These are phyloP conservation scores for Nymphalis io DNA, from an alignment of 1,140 invertebrate species.

Conservation along the genomic window DNA sequence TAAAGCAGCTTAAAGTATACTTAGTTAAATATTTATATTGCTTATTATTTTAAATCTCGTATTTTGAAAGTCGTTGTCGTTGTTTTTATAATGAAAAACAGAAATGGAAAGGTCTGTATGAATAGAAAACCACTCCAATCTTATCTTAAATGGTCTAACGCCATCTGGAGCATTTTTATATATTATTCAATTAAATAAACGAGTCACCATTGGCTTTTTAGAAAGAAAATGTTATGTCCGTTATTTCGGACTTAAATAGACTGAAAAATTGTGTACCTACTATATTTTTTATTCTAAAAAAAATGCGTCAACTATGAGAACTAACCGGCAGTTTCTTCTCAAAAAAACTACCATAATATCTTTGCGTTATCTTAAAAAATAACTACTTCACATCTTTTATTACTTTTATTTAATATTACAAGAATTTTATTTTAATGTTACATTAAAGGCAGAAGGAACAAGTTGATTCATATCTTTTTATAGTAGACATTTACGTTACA, in stretches of 20 bases:
- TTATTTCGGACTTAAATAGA: constrained; percentile 34
- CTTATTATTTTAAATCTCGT: background rate
- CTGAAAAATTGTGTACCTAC: constrained; percentile 32
- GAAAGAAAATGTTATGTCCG: constrained; percentile 1
- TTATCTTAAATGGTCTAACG: constrained; percentile 42
- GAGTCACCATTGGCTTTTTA: constrained; percentile 13
- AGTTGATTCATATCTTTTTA: too few relatives aligned
- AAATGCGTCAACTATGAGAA: too few relatives aligned
- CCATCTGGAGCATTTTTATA: constrained; percentile 33
- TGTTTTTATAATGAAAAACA: constrained; percentile 4
- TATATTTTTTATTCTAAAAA: too few relatives aligned
- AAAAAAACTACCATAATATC: too few relatives aligned
- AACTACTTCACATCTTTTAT: too few relatives aligned
- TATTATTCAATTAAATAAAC: constrained; percentile 33
- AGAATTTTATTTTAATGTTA: too few relatives aligned
- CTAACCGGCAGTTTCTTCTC: too few relatives aligned
- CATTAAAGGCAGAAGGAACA: too few relatives aligned
- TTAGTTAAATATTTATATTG: constrained; percentile 4
- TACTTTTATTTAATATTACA: too few relatives aligned
- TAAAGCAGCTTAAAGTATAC: background rate
- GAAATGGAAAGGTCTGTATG: constrained; percentile 42
- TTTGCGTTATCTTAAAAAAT: too few relatives aligned
- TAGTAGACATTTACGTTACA: too few relatives aligned
- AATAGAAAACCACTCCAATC: constrained; percentile 37
- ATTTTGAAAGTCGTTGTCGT: background rate